Evolutionary conservation across 1,140 invertebrate genomes (phyloP), one percentile per base, ranked within the genome.

Genomic region (Formica selysi): DNA sequence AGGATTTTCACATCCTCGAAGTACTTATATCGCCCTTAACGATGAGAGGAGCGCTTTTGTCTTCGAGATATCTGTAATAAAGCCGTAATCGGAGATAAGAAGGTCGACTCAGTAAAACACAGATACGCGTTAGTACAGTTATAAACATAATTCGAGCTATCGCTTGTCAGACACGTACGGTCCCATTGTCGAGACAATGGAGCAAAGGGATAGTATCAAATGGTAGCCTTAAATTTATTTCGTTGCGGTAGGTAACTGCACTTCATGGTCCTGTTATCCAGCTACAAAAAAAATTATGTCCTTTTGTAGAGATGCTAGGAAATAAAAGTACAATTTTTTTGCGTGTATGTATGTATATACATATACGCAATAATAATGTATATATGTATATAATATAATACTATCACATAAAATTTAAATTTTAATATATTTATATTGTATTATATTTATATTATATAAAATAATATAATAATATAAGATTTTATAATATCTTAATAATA

Each of bases 41-140:
- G 22, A 71, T 6, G 13, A 59, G 36, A 22, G 41, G 6, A 51
- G 13, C 16, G 16, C 11, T 57, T 80, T 71, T 71, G 26, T 57
- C 36, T 71, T 59, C 1, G 36, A 22, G 16, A 4, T 59, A 3
- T 71, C 16, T 2, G 29, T 59, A 71, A 59, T 71, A 81, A 81
- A 81, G 10, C 38, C 48, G 4, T 36, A 59, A 81, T 71, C 36
- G 51, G 8, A 81, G 65, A 71, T 59, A 81, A 81, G 65, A 59
- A 22, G 57, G 32, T 38, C 62, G 32, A 7, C 10, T 81, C 36
- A 16, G 29, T 81, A 3, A 71, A 57, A 59, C 29, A 51, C 10
- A 22, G 36, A 29, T 16, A 38, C 4, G 13, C 41, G 61, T 78
- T 78, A 78, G 19, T 19, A 51, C 48, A 22, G 16, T 41, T 57